phyloP scores from a whole-genome alignment of 2,888 invertebrate species.

The Himalopsyche kuldschensis region DNA sequence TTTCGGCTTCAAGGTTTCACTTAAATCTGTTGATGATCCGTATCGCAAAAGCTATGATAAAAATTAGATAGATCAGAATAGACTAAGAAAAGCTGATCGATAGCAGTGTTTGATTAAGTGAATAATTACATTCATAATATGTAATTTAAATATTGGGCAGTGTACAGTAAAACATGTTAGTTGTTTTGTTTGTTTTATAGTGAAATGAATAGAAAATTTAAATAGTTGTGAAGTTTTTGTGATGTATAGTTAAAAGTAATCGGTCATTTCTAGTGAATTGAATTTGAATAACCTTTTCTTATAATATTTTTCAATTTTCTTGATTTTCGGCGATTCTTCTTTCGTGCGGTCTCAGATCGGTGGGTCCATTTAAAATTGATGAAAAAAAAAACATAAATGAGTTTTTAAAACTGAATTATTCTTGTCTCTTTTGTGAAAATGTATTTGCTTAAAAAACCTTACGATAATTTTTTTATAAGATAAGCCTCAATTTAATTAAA shows the following conservation, averaged over 20 bases:
- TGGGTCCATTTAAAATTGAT: neutral
- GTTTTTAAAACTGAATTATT: neutral
- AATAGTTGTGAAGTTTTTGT: neutral
- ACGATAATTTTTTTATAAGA: neutral
- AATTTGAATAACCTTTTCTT: neutral
- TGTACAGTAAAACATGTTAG: too few species aligned
- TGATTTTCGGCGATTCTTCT: neutral
- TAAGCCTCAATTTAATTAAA: neutral
- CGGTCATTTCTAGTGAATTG: neutral
- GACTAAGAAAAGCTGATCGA: neutral
- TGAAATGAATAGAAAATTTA: too few species aligned
- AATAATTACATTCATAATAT: neutral
- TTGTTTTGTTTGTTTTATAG: too few species aligned
- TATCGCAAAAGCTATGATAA: neutral
- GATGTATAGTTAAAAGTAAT: neutral
- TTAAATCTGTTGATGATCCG: neutral
- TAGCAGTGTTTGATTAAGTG: neutral
- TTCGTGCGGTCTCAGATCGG: neutral
- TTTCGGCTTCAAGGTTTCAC: neutral
- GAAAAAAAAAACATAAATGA: neutral
- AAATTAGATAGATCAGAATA: neutral
- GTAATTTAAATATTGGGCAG: too few species aligned
- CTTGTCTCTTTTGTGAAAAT: neutral
- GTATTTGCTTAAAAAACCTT: neutral
- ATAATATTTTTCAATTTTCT: neutral